Evolutionary conservation across 2,888 invertebrate genomes (phyloP).

Genomic region (Acrobasis consociella): DNA sequence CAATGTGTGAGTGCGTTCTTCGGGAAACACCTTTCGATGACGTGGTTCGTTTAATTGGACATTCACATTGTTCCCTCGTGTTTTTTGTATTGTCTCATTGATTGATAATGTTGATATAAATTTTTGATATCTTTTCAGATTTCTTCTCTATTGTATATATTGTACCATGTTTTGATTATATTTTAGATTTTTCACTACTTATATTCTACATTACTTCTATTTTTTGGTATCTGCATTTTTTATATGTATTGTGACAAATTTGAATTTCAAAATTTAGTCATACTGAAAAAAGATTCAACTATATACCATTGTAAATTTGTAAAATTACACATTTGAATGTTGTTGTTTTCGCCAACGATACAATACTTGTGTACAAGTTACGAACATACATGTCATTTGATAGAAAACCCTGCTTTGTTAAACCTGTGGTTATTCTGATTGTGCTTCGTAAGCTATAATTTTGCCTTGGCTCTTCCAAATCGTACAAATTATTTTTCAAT

Average conservation of each 20-base stretch:
- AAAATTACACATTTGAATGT: too few species aligned
- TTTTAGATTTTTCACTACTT: too few species aligned
- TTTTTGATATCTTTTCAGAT: conserved; percentile 7
- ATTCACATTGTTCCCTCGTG: conserved; percentile 77
- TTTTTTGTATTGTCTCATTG: conserved; percentile 51
- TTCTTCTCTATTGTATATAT: background rate
- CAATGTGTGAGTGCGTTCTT: conserved; percentile 74
- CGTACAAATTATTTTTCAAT: conserved; percentile 30
- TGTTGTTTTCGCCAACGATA: background rate
- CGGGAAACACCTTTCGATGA: conserved; percentile 83
- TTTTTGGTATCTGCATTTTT: too few species aligned
- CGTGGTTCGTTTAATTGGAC: conserved; percentile 81
- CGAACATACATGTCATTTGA: conserved; percentile 56
- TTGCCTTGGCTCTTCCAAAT: conserved; percentile 39
- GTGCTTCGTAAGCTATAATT: conserved; percentile 46
- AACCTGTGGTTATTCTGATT: conserved; percentile 51
- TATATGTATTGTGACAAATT: too few species aligned
- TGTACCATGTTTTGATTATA: background rate
- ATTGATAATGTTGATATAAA: conserved; percentile 28
- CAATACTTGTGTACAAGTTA: conserved; percentile 4
- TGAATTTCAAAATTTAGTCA: too few species aligned
- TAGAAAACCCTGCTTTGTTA: conserved; percentile 49
- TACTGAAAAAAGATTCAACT: too few species aligned
- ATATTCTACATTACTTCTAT: too few species aligned
- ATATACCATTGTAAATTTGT: too few species aligned